Evolutionary conservation across 2,113 vertebrate species (phyloP).

Genomic region (Engystomops pustulosus): DNA sequence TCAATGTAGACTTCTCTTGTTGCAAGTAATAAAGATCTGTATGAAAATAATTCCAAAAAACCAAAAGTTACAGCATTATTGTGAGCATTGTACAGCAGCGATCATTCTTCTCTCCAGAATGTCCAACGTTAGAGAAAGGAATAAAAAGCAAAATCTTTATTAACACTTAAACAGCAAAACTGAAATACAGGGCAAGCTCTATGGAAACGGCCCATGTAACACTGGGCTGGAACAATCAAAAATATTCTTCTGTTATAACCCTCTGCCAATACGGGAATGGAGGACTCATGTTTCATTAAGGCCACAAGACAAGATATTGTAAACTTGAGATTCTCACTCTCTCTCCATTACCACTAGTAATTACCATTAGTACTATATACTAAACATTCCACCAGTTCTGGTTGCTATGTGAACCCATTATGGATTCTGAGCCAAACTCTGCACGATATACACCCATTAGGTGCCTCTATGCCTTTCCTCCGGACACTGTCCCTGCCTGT

Average conservation of each 20-base stretch:
- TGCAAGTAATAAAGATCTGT: conserved; percentile 56
- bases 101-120: conserved; percentile 26
- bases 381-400: conserved; percentile 66
- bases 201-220: conserved; percentile 49
- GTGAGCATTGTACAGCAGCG: conserved; percentile 48
- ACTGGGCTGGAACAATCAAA: conserved; percentile 44
- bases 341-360: conserved; percentile 63
- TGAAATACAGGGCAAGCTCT: conserved; percentile 55
- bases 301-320: conserved; percentile 66
- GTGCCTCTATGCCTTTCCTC: conserved; percentile 64
- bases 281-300: conserved; percentile 64
- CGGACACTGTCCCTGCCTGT: conserved; percentile 67
- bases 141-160: conserved; percentile 23
- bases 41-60: conserved; percentile 56
- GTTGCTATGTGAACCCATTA: conserved; percentile 69
- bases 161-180: conserved; percentile 32
- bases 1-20: conserved; percentile 14
- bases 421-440: conserved; percentile 65
- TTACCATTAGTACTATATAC: conserved; percentile 66
- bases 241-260: conserved; percentile 62
- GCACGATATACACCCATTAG: conserved; percentile 68
- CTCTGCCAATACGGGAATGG: conserved; percentile 60
- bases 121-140: not conserved
- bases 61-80: conserved; percentile 59
- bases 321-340: conserved; percentile 58